These are phyloP conservation scores for Cecropterus lyciades DNA, from an alignment of 1,140 invertebrate genomes.

Conservation along the genomic window DNA sequence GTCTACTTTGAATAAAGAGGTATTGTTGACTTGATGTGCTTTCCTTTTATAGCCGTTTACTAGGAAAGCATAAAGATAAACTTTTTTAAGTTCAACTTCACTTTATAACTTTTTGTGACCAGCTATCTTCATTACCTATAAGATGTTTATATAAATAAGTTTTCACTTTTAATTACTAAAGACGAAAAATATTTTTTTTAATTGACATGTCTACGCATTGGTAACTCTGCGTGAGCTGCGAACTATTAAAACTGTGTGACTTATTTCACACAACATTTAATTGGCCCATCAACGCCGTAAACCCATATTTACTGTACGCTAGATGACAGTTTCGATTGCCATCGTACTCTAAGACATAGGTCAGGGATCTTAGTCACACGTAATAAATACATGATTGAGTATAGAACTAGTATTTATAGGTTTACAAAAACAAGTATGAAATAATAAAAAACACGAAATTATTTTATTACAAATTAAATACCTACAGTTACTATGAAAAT, in stretches of 20 bases:
- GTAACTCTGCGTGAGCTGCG: conserved; percentile 15
- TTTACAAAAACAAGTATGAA: too few relatives aligned
- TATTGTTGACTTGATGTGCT: conserved; percentile 4
- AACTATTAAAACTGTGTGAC: conserved; percentile 31
- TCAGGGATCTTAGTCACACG: conserved; percentile 3
- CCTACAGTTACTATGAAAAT: too few relatives aligned
- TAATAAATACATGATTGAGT: neutral
- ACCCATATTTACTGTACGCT: conserved; percentile 23
- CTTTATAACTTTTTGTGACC: too few relatives aligned
- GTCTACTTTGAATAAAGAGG: conserved; percentile 19
- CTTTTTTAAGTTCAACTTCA: too few relatives aligned
- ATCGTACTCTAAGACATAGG: conserved; percentile 13
- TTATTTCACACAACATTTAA: conserved; percentile 34
- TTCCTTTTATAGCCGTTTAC: neutral
- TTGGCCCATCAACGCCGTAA: conserved; percentile 23
- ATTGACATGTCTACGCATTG: conserved; percentile 15
- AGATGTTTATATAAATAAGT: too few relatives aligned
- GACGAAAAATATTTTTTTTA: too few relatives aligned
- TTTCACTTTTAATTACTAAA: too few relatives aligned
- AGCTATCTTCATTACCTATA: too few relatives aligned
- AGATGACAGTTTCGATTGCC: conserved; percentile 16
- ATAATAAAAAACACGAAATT: too few relatives aligned
- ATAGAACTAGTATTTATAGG: neutral
- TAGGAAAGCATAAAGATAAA: neutral
- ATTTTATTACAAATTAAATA: too few relatives aligned